Base-by-base conservation (phyloP, 1,140 invertebrate genomes). In the Ditylenchus dipsaci region DNA sequence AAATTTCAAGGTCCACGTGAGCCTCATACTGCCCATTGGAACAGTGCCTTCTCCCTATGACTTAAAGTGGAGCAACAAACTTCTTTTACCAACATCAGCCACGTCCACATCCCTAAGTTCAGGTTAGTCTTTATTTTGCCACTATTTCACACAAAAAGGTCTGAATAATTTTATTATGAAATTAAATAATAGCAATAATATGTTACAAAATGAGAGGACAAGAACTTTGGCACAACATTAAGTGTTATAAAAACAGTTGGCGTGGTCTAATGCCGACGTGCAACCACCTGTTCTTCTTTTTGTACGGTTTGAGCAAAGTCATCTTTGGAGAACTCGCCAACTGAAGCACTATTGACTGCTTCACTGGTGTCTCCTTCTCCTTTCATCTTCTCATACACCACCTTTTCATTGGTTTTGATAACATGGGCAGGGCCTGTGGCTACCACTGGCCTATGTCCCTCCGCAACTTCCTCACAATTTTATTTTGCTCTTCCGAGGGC, bases 41-140 rank as follows among this genome's bases (percentile, higher is more conserved):
- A 47, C 60, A 42, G 26, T 27, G 15, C 68, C 67, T 17, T 70
- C 68, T 3, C 68, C 68, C 8, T 70, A 70, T 29, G 68, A 70
- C 56, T 26, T 59, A 3, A 68, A 68, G 27, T 66, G 60, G 64
- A 53, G n/a, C 23, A 38, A 38, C 33, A 53, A 53, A 26, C 23
- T 21, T 26, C n/a, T n/a, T n/a, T 3, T 53, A 8, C 49, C 49
- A 21, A 26, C 49, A 7, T 53, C 49, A 21, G 49, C 49, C n/a
- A 53, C 49, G 8, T 53, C 49, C 8, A 53, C 49, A 8, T 53
- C 49, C 3, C 49, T 53, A 21, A 53, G 49, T 26, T 53, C 49
- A 19, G 49, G 49, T 53, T 53, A 15, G 49, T 7, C 15, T 21
- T 21, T 53, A 11, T 38, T 38, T 38, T 11, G 33, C 33, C 11